A percentile compares a stretch with the other conserved stretches of the same genome.
phyloP scores from a whole-genome alignment of 2,888 invertebrate genomes.

The Rhodophaea formosa region DNA sequence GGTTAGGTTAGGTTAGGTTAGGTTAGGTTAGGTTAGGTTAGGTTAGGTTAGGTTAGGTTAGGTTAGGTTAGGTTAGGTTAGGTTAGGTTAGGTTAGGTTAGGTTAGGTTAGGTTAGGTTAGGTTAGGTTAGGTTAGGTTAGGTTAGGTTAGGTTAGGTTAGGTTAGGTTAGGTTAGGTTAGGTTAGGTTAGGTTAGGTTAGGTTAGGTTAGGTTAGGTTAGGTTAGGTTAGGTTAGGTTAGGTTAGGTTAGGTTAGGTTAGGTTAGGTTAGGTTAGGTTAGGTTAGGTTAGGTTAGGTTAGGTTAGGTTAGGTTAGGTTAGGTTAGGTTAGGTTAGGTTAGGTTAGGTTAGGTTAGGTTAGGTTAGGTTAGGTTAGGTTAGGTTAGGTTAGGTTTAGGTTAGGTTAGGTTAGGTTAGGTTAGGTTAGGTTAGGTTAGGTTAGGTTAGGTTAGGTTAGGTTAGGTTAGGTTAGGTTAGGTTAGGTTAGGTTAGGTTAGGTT shows the following conservation, averaged over 20 bases:
- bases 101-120: slow-evolving; percentile 26
- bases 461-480: slow-evolving; percentile 23
- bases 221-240: slow-evolving; percentile 20
- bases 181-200: slow-evolving; percentile 31
- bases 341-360: slow-evolving; percentile 27
- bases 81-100: slow-evolving; percentile 29
- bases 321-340: slow-evolving; percentile 28
- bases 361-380: slow-evolving; percentile 23
- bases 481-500: slow-evolving; percentile 26
- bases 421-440: slow-evolving; percentile 23
- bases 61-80: slow-evolving; percentile 27
- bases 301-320: slow-evolving; percentile 22
- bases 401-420: slow-evolving; percentile 21
- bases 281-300: slow-evolving; percentile 22
- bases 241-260: slow-evolving; percentile 24
- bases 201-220: slow-evolving; percentile 32
- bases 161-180: slow-evolving; percentile 20
- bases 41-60: slow-evolving; percentile 27
- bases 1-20: slow-evolving; percentile 29
- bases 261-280: slow-evolving; percentile 21
- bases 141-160: slow-evolving; percentile 21
- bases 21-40: slow-evolving; percentile 28
- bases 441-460: slow-evolving; percentile 13
- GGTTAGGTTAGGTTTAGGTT: slow-evolving; percentile 26
- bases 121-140: slow-evolving; percentile 21